A percentile compares a stretch with the other conserved stretches of the same genome.
Evolutionary conservation across 2,113 vertebrate species (phyloP).

Genomic region (Phalacrocorax aristotelis): DNA sequence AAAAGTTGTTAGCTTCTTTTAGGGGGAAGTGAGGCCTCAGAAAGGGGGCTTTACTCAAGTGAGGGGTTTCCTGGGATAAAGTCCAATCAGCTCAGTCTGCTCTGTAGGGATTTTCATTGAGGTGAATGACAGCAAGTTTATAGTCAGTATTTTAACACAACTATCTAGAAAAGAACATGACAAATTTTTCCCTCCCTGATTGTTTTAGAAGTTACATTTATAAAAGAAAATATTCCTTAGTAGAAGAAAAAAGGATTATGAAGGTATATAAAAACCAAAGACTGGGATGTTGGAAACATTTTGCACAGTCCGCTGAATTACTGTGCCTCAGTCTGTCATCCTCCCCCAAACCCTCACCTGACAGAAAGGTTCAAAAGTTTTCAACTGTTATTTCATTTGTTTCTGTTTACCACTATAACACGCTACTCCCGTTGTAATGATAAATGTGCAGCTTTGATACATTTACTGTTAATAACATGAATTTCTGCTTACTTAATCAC

Average conservation of each 20-base stretch:
- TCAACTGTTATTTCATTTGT: neutral
- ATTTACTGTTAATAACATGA: neutral
- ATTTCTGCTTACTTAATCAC: neutral
- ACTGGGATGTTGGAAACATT: neutral
- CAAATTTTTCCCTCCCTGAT: neutral
- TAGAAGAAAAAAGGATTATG: neutral
- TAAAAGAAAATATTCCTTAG: neutral
- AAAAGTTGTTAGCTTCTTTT: neutral
- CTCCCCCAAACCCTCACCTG: neutral
- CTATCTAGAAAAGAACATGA: neutral
- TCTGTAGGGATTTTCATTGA: neutral
- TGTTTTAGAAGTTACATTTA: neutral
- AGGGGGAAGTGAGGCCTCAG: rapidly evolving
- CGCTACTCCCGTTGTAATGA: neutral
- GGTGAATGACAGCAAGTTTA: neutral
- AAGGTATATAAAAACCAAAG: neutral
- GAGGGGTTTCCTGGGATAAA: neutral
- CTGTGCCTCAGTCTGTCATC: neutral
- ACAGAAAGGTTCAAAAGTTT: conserved; percentile 40
- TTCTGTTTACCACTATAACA: neutral
- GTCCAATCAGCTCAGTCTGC: neutral
- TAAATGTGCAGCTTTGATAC: neutral
- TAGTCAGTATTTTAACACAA: neutral
- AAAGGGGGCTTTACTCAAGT: neutral
- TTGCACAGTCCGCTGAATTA: neutral